A percentile compares a stretch with the other conserved stretches of the same genome.
Conservation (phyloP, 2,113 vertebrate species). For the Poecile atricapillus region DNA sequence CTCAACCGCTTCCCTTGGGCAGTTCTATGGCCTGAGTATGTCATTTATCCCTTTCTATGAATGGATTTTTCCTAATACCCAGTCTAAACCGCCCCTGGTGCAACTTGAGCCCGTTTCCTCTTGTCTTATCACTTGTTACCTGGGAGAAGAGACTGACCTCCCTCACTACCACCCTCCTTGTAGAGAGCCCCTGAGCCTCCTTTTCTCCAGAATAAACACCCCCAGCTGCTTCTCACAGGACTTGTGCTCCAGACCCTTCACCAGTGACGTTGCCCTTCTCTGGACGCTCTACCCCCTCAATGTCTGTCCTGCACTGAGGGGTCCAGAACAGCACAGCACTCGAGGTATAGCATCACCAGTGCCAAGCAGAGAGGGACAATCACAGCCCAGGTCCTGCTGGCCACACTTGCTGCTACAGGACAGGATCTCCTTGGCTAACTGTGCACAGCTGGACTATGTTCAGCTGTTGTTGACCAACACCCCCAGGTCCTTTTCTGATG, state of each 20-base stretch:
- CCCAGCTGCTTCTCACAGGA: neutral
- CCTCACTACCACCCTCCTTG: neutral
- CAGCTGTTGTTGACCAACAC: neutral
- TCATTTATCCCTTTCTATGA: neutral
- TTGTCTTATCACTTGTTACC: neutral
- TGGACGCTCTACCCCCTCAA: fast-evolving
- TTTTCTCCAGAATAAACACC: neutral
- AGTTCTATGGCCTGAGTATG: neutral
- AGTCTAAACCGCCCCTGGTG: neutral
- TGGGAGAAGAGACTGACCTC: neutral
- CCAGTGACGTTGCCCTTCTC: fast-evolving
- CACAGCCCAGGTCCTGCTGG: neutral
- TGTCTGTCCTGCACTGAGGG: neutral
- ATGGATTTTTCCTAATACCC: neutral
- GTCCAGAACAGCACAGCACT: neutral
- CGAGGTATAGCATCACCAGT: neutral
- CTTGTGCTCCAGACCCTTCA: neutral
- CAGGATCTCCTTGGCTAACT: neutral
- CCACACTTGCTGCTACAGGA: fast-evolving
- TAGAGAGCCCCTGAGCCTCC: too few species aligned
- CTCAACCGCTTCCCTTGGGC: neutral
- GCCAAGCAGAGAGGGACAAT: fast-evolving
- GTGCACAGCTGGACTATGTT: too few species aligned
- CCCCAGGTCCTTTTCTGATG: fast-evolving
- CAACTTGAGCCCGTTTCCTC: neutral